Evolutionary conservation across 2,797 vertebrate genomes (phyloP).

Genomic region (Liasis olivaceus): DNA sequence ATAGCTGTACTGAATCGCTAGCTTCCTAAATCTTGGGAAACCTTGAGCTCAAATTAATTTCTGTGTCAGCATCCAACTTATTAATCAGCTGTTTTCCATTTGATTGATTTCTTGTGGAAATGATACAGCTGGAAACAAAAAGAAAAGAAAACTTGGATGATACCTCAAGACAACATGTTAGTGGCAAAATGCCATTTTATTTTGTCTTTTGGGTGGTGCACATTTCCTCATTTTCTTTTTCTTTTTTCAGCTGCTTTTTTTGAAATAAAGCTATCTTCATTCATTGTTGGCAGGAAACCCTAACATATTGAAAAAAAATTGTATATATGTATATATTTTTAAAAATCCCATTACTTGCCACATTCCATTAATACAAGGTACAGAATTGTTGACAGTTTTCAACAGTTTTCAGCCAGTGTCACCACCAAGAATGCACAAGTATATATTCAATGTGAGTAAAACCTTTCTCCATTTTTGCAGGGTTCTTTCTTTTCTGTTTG

Average conservation of each 20-base stretch:
- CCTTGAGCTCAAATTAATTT: neutral
- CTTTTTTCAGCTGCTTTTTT: constrained; percentile 7
- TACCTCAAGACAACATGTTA: neutral
- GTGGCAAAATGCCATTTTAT: neutral
- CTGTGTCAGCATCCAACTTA: neutral
- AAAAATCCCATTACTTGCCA: constrained; percentile 37
- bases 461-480: constrained; percentile 42
- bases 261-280: constrained; percentile 22
- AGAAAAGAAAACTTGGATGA: neutral
- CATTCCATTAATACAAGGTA: constrained; percentile 44
- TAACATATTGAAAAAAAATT: constrained; percentile 24
- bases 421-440: constrained; percentile 44
- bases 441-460: constrained; percentile 50
- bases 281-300: constrained; percentile 18
- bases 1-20: neutral
- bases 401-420: constrained; percentile 38
- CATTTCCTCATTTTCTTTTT: constrained; percentile 13
- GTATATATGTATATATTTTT: too few species aligned
- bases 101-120: neutral
- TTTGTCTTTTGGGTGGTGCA: constrained; percentile 30
- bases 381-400: constrained; percentile 42
- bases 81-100: neutral
- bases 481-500: constrained; percentile 45
- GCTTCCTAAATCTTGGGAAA: neutral
- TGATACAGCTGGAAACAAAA: neutral